Evolutionary conservation across 2,888 invertebrate genomes (phyloP), one percentile per base, ranked within the genome.

Genomic region (Aphodius sticticus): DNA sequence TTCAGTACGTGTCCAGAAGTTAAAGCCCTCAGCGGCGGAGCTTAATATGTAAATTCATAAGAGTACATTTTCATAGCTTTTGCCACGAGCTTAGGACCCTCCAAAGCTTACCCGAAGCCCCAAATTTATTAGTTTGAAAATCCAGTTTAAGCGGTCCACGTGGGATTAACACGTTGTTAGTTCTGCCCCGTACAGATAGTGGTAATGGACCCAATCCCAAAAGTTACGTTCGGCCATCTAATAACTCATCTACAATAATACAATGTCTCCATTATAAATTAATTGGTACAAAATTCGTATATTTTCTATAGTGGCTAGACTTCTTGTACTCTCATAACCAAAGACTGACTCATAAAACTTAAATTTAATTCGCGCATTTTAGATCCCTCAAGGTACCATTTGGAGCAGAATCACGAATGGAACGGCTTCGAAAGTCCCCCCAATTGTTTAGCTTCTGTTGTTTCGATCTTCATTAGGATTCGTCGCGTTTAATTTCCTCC

Each of bases 111-210:
- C 90, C 90, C 90, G 91, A 91, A 91, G 91, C 91, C 89, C 87
- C 86, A 88, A 91, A 91, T 91, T 91, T 91, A 91, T 91, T 90
- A 89, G 90, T 90, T 89, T 89, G 88, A 90, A 91, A 91, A 91
- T 90, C 91, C 89, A 88, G 89, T 89, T 88, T 89, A 90, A 90
- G 90, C 90, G 87, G 87, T 88, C 87, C 87, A 87, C 86, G 87
- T 84, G 84, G 91, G 91, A 91, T 91, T 91, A 91, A 91, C 91
- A 91, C 91, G 90, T 90, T 89, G 90, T 91, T 90, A 89, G 88
- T 88, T 74, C 85, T 86, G 85, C 82, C 71, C 71, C 37, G 36
- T 36, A 74, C 74, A n/a, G 26, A 53, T 53, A 53, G 53, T 53
- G 6, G 53, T 53, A 53, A 53, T 53, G 53, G 12, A 53, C 53